Evolutionary conservation across 2,797 vertebrate species (phyloP), one percentile per base, ranked within the genome.

Genomic region (Halcyon badia): DNA sequence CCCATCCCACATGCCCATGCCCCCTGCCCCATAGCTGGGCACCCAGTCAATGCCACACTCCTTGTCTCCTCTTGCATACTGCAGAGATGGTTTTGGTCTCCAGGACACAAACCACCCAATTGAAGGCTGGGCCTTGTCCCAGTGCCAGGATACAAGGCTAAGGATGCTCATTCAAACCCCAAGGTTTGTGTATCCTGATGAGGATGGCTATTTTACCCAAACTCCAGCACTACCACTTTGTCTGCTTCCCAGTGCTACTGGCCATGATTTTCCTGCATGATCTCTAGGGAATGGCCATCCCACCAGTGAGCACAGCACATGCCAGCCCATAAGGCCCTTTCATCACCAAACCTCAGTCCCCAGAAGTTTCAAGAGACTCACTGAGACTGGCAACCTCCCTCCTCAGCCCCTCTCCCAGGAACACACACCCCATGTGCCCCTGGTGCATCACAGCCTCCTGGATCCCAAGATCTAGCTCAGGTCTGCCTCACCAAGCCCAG

Each of bases 401-500:
- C 18, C 64, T 82, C 31, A 83, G 12, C 30, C 20, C 2, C 6
- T 13, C 15, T 58, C 46, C 26, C 44, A 48, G 33, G 42, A 30
- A 19, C 52, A 61, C 41, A 11, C 18, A 11, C 10, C 28, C 31
- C 28, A 37, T 2, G 0, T 21, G 30, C 9, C 15, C 49, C 37
- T 2, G 1, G 44, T 52, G 54, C 46, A n/a, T 37, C 2, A 0
- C 20, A 78, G 26, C 56, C 58, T 69, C 7, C 1, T 1, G 0
- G 64, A 69, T 89, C 89, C 68, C 61, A n/a, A 21, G 71, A 83
- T 30, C 58, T 15, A 68, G 70, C 68, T 81, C 85, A 49, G 57
- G 8, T 90, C 64, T 88, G 87, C 30, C 87, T 91, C 49, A 28
- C 52, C 72, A 49, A 93, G 80, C 90, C 85, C 85, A 90, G 83